Base-by-base conservation (phyloP, 2,113 vertebrate genomes). In the Maccullochella peelii region DNA sequence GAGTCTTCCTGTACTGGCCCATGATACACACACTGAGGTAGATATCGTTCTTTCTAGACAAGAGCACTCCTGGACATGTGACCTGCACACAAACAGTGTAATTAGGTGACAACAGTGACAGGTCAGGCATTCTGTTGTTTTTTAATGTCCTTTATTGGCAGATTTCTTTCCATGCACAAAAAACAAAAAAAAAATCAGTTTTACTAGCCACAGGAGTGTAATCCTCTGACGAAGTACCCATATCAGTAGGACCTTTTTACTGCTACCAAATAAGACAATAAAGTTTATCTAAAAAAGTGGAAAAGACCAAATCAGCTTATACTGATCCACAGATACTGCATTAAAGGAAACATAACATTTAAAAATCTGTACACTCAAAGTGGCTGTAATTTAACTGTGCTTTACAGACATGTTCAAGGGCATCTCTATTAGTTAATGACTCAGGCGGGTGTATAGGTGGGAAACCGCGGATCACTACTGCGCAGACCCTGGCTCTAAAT, bases 21-120 rank as follows among this genome's bases (percentile, higher is more conserved):
- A 99, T 95, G 81, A 99, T 92, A 86, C 95, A 96, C 86, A 97
- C 96, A 86, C 95, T 94, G 80, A 99, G 94, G 95, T 97, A 98
- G 91, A 99, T 88, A 7, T 96, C 92, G 36, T 96, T 94, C 88
- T 94, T 95, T 86, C 95, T 95, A 70, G 95, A 93, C 69, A 99
- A 91, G 57, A 95, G 73, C 69, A 97, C 95, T 79, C 97, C 97
- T 1, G 97, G 97, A 91, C 97, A 99, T 80, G 96, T 97, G 90
- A 99, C 90, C 98, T 99, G 90, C 16, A 94, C 50, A 83, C 27
- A 74, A 54, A 89, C 62, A 94, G 20, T 44, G 77, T 5, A 47
- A 36, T 18, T 3, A 61, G 27, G n/a, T 10, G 21, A 62, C 18
- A 14, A 20, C 4, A 57, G 18, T 54, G 6, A 71, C 15, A 50